Conservation (phyloP, 2,113 vertebrate genomes). For the Ptyas mucosa region DNA sequence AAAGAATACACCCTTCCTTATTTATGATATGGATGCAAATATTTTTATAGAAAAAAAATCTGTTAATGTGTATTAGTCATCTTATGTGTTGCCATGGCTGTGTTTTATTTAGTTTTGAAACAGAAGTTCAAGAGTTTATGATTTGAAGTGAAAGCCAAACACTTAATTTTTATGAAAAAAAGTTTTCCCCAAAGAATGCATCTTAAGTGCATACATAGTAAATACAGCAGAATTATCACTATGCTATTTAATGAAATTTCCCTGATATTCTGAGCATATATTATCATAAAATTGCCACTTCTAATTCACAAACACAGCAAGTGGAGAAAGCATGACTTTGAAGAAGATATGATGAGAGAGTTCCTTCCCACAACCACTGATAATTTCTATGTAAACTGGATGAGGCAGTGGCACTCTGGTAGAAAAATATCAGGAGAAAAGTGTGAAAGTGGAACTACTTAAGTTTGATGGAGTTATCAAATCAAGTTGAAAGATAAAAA, state of each 20-base stretch:
- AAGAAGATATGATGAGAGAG: neutral
- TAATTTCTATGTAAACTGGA: neutral
- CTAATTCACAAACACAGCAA: neutral
- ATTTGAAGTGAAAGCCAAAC: neutral
- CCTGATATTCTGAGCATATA: neutral
- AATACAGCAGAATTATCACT: conserved; percentile 2
- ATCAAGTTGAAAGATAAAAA: neutral
- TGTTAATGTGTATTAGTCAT: neutral
- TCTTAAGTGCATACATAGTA: accelerated
- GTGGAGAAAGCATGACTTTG: neutral
- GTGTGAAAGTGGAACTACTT: neutral
- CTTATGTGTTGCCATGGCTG: neutral
- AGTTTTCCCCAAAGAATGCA: neutral
- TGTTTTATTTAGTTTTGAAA: neutral
- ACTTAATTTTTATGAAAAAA: neutral
- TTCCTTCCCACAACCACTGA: neutral
- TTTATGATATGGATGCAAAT: conserved; percentile 51
- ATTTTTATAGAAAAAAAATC: conserved; percentile 34
- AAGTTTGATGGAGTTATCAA: neutral
- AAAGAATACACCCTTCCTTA: conserved; percentile 51
- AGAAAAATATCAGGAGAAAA: neutral
- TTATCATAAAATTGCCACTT: conserved; percentile 6
- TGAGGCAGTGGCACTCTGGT: neutral
- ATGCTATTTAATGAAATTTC: neutral
- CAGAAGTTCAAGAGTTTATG: neutral